Base-by-base conservation (phyloP, 2,113 vertebrate genomes). In the Odobenus rosmarus region DNA sequence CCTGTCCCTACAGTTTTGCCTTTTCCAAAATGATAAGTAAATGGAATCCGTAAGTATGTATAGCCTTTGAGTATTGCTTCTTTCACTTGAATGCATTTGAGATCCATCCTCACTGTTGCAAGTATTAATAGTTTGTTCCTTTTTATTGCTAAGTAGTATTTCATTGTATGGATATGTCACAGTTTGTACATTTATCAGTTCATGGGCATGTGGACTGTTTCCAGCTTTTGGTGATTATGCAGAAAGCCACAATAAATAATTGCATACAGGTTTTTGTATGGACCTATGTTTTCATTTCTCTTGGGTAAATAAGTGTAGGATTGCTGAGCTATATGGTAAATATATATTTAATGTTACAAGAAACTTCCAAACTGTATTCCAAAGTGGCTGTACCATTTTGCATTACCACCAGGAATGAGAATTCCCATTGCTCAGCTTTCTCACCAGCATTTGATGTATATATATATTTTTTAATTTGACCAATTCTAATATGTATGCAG, bases 241-340 rank as follows among this genome's bases (percentile, higher is more conserved):
- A 76, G 51, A 96, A 94, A 93, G 59, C n/a, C 55, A 96, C n/a
- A 69, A 72, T 94, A 95, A 93, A 80, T 93, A 74, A 49, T 86
- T 96, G 11, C 31, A 62, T 67, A 4, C 5, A 51, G 28, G 6
- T 51, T 90, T 92, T 93, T 77, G 0, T 88, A 61, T 91, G 53
- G 31, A 46, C 16, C 51, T 16, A 64, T 49, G 0, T 77, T 89
- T 83, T 82, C 14, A 86, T 86, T 97, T 93, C 15, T 81, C 36
- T 88, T 57, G 49, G 59, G 51, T 92, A 83, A 81, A 55, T 7
- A 89, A 67, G 4, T 12, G 2, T 91, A 26, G 46, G 23, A 79
- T 67, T 23, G 33, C 26, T 88, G 28, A 42, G 33, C 83, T 96
- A 39, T 88, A 90, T n/a, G 69, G 33, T 83, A 95, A 85, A 61